phyloP scores from a whole-genome alignment of 2,888 invertebrate genomes.

The Notodonta ziczac region DNA sequence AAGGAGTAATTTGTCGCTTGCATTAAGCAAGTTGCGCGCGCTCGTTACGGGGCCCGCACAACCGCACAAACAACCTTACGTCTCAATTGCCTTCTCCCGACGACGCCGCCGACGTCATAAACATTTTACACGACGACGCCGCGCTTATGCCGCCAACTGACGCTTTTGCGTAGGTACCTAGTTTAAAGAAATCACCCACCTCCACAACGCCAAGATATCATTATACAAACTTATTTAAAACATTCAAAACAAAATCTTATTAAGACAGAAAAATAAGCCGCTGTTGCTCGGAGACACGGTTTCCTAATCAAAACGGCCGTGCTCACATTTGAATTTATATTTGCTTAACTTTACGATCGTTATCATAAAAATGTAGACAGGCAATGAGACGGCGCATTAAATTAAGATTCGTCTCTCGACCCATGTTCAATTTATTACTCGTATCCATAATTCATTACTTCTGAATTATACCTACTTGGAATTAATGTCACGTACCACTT shows the following conservation, averaged over 20 bases:
- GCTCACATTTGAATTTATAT: conserved; percentile 9
- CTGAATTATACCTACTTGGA: conserved; percentile 44
- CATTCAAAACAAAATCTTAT: conserved; percentile 15
- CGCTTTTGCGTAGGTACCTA: conserved; percentile 29
- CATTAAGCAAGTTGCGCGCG: conserved; percentile 50
- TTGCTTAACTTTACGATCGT: conserved; percentile 17
- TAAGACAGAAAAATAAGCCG: conserved; percentile 1
- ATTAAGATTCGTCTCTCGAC: conserved; percentile 56
- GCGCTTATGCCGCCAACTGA: conserved; percentile 47
- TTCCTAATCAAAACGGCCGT: conserved; percentile 4
- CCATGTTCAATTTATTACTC: conserved; percentile 61
- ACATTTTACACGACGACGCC: conserved; percentile 51
- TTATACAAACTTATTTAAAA: not conserved
- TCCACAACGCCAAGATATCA: conserved; percentile 4
- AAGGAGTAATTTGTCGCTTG: conserved; percentile 50
- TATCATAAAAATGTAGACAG: conserved; percentile 13
- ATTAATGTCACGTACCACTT: conserved; percentile 58
- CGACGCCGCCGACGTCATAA: conserved; percentile 49
- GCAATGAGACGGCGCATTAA: conserved; percentile 29
- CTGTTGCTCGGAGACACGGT: not conserved
- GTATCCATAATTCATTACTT: conserved; percentile 61
- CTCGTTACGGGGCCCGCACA: conserved; percentile 47
- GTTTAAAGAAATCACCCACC: conserved; percentile 25
- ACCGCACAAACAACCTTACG: conserved; percentile 50
- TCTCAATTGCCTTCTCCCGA: conserved; percentile 52